phyloP scores from a whole-genome alignment of 1,140 invertebrate genomes.

The Pararge aegeria region DNA sequence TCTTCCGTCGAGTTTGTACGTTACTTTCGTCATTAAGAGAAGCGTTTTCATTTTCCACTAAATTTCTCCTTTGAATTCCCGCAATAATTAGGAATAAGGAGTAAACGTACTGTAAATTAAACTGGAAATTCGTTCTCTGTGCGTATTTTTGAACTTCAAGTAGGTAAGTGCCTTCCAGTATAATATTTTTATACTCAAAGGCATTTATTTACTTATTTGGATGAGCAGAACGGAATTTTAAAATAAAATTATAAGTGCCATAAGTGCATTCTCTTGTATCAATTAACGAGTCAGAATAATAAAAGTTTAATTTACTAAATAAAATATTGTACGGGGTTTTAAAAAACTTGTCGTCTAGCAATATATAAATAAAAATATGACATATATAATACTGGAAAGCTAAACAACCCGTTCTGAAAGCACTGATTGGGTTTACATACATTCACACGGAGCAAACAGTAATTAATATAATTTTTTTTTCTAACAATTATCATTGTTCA shows the following conservation, averaged over 20 bases:
- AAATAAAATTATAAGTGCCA: slow-evolving; percentile 25
- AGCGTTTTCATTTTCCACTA: slow-evolving; percentile 29
- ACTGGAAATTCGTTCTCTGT: slow-evolving; percentile 22
- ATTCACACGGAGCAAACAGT: no score
- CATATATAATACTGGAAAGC: no score
- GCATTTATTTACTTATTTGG: background rate
- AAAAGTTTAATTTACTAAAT: slow-evolving; percentile 45
- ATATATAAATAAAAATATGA: no score
- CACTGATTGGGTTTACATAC: no score
- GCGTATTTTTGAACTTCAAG: slow-evolving; percentile 15
- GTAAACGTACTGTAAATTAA: slow-evolving; percentile 23
- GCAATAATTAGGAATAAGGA: slow-evolving; percentile 29
- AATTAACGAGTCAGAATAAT: slow-evolving; percentile 39
- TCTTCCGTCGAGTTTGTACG: slow-evolving; percentile 22
- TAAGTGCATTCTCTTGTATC: slow-evolving; percentile 56
- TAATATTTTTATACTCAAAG: slow-evolving; percentile 15
- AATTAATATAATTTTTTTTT: no score
- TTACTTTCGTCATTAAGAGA: slow-evolving; percentile 26
- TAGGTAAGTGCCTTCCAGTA: background rate
- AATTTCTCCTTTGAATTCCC: slow-evolving; percentile 26
- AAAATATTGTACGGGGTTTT: slow-evolving; percentile 50
- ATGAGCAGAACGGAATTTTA: slow-evolving; percentile 9
- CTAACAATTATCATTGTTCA: no score
- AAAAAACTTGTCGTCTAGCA: no score
- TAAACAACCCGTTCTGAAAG: no score